phyloP scores from a whole-genome alignment of 30 jellyfish, hydroid and myxozoan genomes.

The Nemopilema nomurai region DNA sequence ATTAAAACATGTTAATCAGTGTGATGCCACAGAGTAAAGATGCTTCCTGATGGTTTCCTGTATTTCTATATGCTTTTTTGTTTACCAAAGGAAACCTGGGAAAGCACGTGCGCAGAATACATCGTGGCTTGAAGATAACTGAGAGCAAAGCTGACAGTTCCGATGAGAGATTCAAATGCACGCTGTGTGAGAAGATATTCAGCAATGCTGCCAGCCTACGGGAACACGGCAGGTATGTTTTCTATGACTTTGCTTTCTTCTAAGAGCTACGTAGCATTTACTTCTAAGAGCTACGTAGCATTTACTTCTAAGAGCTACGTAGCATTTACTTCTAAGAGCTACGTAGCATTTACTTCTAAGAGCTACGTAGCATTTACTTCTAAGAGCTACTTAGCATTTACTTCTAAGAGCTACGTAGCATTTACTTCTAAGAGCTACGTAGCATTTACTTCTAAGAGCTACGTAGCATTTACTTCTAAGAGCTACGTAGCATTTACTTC shows the following conservation, averaged over 20 bases:
- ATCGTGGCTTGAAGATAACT: slow-evolving; percentile 44
- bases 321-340: too few species aligned
- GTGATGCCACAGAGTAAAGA: not conserved
- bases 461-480: too few species aligned
- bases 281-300: too few species aligned
- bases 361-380: too few species aligned
- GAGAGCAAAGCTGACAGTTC: slow-evolving; percentile 25
- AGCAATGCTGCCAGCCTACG: slow-evolving; percentile 51
- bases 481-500: too few species aligned
- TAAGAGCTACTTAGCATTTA: too few species aligned
- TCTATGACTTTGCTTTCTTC: not conserved
- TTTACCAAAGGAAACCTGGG: slow-evolving; percentile 50
- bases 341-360: too few species aligned
- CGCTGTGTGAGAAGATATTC: slow-evolving; percentile 45
- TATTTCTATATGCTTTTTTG: not conserved
- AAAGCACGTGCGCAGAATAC: slow-evolving; percentile 68
- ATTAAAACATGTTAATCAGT: too few species aligned
- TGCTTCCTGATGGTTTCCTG: not conserved
- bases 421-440: too few species aligned
- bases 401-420: too few species aligned
- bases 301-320: too few species aligned
- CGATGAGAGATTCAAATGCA: slow-evolving; percentile 26
- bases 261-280: not conserved
- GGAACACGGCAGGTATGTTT: slow-evolving; percentile 58
- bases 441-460: too few species aligned